Conservation (phyloP, 1,140 invertebrate species). For the Ceratina australensis region DNA sequence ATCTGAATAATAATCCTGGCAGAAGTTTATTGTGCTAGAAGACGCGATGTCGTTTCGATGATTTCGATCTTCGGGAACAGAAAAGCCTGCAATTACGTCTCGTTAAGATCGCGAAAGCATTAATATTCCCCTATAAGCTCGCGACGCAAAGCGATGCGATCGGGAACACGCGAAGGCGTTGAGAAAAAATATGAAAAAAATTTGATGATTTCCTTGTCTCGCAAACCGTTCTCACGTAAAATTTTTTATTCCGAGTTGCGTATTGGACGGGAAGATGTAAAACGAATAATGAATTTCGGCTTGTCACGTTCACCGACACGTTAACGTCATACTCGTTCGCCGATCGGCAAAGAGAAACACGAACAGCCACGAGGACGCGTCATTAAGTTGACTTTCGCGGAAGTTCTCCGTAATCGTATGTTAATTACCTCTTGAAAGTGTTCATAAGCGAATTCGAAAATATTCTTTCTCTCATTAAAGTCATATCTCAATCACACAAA, state of each 20-base stretch:
- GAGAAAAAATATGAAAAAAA: not conserved
- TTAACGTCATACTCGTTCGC: conserved; percentile 10
- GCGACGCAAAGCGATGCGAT: not conserved
- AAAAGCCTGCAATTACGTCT: conserved; percentile 15
- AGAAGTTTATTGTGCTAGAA: not conserved
- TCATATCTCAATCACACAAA: no score
- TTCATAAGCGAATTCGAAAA: no score
- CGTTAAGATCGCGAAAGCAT: conserved; percentile 2
- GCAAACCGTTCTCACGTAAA: not conserved
- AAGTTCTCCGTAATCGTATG: conserved; percentile 9
- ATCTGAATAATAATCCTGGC: conserved; percentile 7
- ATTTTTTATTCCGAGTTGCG: not conserved
- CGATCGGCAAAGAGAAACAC: not conserved
- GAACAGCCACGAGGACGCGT: not conserved
- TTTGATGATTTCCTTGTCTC: not conserved
- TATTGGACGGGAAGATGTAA: not conserved
- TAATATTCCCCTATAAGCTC: not conserved
- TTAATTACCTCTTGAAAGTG: not conserved
- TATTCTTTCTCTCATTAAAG: no score
- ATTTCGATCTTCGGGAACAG: not conserved
- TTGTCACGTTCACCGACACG: conserved; percentile 9
- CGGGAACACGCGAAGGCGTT: not conserved
- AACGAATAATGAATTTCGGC: conserved; percentile 18
- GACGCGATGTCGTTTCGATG: not conserved
- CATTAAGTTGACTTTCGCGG: conserved; percentile 22